Evolutionary conservation across 1,140 invertebrate genomes (phyloP).

Genomic region (Drosophila albomicans): DNA sequence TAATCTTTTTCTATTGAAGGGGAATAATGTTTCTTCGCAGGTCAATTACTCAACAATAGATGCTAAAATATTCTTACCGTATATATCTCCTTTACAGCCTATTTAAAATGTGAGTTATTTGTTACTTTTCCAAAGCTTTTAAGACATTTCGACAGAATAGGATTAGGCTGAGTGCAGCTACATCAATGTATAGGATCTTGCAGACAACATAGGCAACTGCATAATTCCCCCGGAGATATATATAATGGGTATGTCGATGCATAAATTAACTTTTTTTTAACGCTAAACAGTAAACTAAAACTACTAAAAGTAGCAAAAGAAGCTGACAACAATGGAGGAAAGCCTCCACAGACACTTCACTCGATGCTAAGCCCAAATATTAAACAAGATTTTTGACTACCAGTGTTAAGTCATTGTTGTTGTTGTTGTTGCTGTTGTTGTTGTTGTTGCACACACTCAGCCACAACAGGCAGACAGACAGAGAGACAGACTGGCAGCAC

Average conservation of each 20-base stretch:
- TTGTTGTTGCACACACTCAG: constrained; percentile 32
- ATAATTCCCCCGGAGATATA: constrained; percentile 16
- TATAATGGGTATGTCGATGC: constrained; percentile 19
- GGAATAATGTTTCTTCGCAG: no score
- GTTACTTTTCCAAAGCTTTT: neutral
- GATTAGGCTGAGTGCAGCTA: constrained; percentile 40
- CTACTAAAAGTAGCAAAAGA: constrained; percentile 30
- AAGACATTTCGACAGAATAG: constrained; percentile 13
- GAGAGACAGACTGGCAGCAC: constrained; percentile 26
- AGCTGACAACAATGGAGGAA: constrained; percentile 17
- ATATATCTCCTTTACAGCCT: no score
- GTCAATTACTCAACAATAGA: neutral
- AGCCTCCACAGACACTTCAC: constrained; percentile 37
- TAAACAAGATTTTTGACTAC: constrained; percentile 81
- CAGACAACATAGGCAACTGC: constrained; percentile 17
- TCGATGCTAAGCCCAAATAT: constrained; percentile 62
- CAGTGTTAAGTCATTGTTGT: constrained; percentile 72
- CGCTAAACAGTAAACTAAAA: constrained; percentile 46
- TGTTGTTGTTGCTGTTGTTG: constrained; percentile 18
- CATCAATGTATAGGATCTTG: constrained; percentile 13
- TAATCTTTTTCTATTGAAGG: no score
- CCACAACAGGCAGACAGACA: neutral
- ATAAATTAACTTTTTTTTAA: constrained; percentile 52
- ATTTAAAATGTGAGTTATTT: no score
- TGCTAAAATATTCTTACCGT: neutral